These are phyloP conservation scores for Telmatochromis sp. DNA, from an alignment of 2,113 vertebrate genomes.

Conservation along the genomic window DNA sequence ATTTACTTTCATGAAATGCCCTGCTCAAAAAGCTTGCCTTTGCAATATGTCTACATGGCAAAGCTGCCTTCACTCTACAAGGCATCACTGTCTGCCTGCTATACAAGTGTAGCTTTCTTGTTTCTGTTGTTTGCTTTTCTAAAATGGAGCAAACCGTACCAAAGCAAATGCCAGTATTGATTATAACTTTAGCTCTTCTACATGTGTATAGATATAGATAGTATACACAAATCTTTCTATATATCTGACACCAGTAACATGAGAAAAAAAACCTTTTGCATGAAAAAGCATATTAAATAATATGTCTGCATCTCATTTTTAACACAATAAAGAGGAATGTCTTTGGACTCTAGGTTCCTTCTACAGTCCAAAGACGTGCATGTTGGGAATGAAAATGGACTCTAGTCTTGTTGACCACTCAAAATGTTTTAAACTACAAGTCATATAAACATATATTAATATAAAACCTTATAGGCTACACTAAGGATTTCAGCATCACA, in stretches of 20 bases:
- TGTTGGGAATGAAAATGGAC: neutral
- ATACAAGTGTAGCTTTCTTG: conserved; percentile 44
- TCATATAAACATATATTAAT: neutral
- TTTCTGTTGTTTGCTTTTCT: conserved; percentile 52
- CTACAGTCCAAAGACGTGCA: neutral
- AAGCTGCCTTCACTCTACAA: conserved; percentile 25
- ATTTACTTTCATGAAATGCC: conserved; percentile 34
- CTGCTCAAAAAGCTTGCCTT: conserved; percentile 35
- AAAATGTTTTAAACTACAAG: neutral
- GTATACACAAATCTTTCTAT: neutral
- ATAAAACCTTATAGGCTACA: neutral
- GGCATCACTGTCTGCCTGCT: conserved; percentile 37
- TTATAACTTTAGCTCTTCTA: conserved; percentile 10
- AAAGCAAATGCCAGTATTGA: conserved; percentile 45
- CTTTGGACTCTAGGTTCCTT: neutral
- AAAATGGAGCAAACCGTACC: conserved; percentile 41
- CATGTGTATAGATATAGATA: neutral
- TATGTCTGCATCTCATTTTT: neutral
- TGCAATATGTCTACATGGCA: conserved; percentile 56
- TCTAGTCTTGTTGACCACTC: neutral
- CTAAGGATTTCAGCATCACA: neutral
- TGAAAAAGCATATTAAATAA: neutral
- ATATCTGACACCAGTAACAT: neutral
- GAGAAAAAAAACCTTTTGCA: neutral
- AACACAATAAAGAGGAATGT: neutral